Percentiles rank a stretch among this genome's conserved stretches.
These are phyloP conservation scores for Sus cebifrons DNA, from an alignment of 2,797 vertebrate species.

Conservation along the genomic window DNA sequence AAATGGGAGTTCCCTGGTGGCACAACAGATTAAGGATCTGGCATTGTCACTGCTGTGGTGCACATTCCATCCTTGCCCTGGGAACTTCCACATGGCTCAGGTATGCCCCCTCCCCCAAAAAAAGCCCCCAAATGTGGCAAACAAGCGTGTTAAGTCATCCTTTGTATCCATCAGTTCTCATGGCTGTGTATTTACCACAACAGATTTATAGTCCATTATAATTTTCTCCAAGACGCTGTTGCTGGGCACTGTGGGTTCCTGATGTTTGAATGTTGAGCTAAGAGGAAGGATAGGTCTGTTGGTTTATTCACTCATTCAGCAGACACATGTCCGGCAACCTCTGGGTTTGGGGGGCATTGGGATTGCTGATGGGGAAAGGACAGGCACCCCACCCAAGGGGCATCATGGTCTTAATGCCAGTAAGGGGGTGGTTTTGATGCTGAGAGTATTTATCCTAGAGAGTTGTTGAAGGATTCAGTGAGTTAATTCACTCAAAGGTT, in stretches of 20 bases:
- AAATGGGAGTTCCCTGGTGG: no score
- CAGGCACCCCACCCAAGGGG: neutral
- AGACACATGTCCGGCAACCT: neutral
- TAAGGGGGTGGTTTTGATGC: neutral
- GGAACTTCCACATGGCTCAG: no score
- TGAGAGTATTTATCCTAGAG: neutral
- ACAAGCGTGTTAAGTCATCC: neutral
- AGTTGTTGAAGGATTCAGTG: neutral
- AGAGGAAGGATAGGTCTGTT: neutral
- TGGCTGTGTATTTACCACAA: neutral
- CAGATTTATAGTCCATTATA: neutral
- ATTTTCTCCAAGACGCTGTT: neutral
- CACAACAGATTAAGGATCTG: no score
- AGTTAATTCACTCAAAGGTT: neutral
- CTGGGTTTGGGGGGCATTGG: neutral
- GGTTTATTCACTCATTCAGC: neutral
- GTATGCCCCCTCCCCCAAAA: no score
- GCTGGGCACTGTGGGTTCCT: neutral
- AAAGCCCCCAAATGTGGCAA: neutral
- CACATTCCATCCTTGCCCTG: no score
- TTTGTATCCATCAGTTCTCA: neutral
- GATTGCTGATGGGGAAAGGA: neutral
- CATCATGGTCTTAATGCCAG: neutral
- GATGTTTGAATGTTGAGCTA: conserved; percentile 3
- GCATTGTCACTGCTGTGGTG: no score